phyloP scores from a whole-genome alignment of 2,113 vertebrate species.

The Osmerus eperlanus region DNA sequence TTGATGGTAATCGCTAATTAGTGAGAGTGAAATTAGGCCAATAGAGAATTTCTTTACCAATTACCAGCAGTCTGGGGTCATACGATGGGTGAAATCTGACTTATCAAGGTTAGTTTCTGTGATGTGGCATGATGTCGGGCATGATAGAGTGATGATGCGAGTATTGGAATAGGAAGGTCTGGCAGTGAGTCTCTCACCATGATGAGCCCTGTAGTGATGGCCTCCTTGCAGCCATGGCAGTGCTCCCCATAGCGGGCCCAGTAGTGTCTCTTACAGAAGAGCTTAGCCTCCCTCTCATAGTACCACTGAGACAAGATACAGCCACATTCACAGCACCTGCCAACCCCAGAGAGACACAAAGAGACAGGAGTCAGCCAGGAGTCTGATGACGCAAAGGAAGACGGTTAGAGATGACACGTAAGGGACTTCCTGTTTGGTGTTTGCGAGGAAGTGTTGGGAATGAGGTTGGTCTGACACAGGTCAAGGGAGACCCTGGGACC shows the following conservation, averaged over 20 bases:
- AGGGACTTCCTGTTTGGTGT: not conserved
- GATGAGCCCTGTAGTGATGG: slow-evolving; percentile 89
- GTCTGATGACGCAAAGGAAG: not conserved
- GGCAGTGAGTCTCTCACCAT: slow-evolving; percentile 77
- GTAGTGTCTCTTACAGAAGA: slow-evolving; percentile 97
- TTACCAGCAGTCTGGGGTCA: too few relatives aligned
- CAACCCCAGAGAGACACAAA: not conserved
- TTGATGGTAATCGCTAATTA: too few relatives aligned
- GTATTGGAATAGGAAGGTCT: not conserved
- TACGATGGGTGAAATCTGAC: too few relatives aligned
- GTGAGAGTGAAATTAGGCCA: too few relatives aligned
- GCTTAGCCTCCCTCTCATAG: slow-evolving; percentile 88
- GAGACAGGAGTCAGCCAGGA: not conserved
- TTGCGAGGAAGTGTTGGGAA: too few relatives aligned
- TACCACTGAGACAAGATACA: slow-evolving; percentile 88
- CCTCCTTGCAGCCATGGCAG: slow-evolving; percentile 88
- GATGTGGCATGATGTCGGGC: too few relatives aligned
- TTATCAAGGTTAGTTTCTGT: too few relatives aligned
- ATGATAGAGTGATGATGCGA: too few relatives aligned
- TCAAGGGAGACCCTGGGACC: too few relatives aligned
- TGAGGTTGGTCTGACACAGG: too few relatives aligned
- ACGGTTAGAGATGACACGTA: not conserved
- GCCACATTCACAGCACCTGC: slow-evolving; percentile 88
- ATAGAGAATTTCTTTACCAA: too few relatives aligned
- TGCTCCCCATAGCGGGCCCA: slow-evolving; percentile 88